Evolutionary conservation across 2,113 vertebrate species (phyloP).

Genomic region (Macrotus californicus): DNA sequence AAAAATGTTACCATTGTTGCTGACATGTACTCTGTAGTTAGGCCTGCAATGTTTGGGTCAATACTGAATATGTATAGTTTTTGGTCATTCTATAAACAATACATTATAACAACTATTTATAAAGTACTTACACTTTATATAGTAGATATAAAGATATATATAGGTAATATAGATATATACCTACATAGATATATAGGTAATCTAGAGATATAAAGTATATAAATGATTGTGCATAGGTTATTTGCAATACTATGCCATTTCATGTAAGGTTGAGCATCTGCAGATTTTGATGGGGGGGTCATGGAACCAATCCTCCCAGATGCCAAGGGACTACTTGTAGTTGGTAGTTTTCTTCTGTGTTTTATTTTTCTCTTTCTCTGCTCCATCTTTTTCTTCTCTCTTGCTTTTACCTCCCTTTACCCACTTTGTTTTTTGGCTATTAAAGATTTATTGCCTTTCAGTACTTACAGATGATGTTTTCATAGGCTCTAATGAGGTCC

Average conservation of each 20-base stretch:
- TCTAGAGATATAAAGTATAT: neutral
- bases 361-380: neutral
- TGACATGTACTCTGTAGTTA: neutral
- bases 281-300: neutral
- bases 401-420: slow-evolving; percentile 54
- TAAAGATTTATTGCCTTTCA: slow-evolving; percentile 81
- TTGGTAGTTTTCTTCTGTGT: neutral
- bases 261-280: neutral
- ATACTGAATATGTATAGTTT: neutral
- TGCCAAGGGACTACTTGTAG: neutral
- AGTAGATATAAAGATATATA: no score
- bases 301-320: neutral
- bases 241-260: neutral
- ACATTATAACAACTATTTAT: neutral
- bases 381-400: neutral
- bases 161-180: neutral
- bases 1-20: neutral
- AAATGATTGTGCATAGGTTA: neutral
- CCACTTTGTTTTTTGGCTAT: slow-evolving; percentile 69
- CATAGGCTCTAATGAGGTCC: slow-evolving; percentile 87
- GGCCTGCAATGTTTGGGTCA: neutral
- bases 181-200: no score
- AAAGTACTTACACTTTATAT: neutral
- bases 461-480: slow-evolving; percentile 83
- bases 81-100: neutral